Base-by-base conservation (phyloP, 2,888 invertebrate species). In the Anagyrus pseudococci region DNA sequence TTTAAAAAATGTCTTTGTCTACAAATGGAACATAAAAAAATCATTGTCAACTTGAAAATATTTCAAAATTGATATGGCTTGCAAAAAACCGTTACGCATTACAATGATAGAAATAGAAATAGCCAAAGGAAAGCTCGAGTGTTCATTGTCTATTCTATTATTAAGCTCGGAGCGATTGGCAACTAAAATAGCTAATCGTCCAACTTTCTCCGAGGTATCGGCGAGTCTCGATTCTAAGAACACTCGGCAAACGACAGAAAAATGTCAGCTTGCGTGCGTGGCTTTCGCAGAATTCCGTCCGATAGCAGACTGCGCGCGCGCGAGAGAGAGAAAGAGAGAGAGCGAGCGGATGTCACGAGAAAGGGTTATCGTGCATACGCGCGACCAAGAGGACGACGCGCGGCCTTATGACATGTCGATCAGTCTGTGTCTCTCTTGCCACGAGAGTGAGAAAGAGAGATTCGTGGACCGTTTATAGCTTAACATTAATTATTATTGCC, bases 401-500 rank as follows among this genome's bases (percentile, higher is more conserved):
- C 75, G 77, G 75, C 76, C 77, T 77, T 37, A 79, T 79, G 80
- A 80, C 79, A 80, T n/a, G n/a, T 80, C 79, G 75, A 80, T 78
- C 79, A 76, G 76, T 79, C 79, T 75, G 72, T 75, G 77, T 80
- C 79, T 73, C 70, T 71, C 69, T 56, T 33, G 15, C 41, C 52
- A 71, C n/a, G n/a, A n/a, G n/a, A n/a, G n/a, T n/a, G n/a, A n/a
- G n/a, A n/a, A n/a, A n/a, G n/a, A n/a, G n/a, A n/a, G n/a, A n/a
- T n/a, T n/a, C n/a, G n/a, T 72, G 62, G 71, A 62, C 67, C 40
- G 26, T 25, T 8, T 77, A 78, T 78, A 78, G 71, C 70, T 70
- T 62, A 73, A 76, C 79, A 79, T 80, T 79, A 79, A 80, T 80
- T 79, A 79, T 80, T 79, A 79, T 79, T 80, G 79, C 78, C 73